phyloP scores from a whole-genome alignment of 1,140 invertebrate species.

The Eriosoma lanigerum region DNA sequence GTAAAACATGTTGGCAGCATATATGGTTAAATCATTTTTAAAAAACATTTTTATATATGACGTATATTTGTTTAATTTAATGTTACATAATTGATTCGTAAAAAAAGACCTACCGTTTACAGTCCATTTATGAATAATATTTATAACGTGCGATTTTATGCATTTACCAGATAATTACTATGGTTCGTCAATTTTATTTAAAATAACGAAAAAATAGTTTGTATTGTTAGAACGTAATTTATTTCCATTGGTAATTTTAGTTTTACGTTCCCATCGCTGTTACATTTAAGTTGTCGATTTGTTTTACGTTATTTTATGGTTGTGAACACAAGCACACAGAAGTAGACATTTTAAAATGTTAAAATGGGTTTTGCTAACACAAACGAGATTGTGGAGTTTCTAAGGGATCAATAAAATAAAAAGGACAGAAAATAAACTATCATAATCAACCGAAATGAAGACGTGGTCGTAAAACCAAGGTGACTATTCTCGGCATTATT shows the following conservation, averaged over 20 bases:
- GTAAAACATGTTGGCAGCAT: too few species aligned
- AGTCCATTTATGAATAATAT: too few species aligned
- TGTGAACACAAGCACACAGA: neutral
- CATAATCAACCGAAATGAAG: slow-evolving; percentile 16
- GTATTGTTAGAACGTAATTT: neutral
- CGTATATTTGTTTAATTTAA: too few species aligned
- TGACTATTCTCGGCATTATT: neutral
- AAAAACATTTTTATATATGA: too few species aligned
- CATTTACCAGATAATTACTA: too few species aligned
- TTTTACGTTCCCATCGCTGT: neutral
- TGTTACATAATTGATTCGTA: too few species aligned
- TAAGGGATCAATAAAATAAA: slow-evolving; percentile 25
- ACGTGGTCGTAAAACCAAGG: slow-evolving; percentile 7
- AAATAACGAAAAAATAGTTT: too few species aligned
- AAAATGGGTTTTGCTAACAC: slow-evolving; percentile 20
- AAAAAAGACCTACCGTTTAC: too few species aligned
- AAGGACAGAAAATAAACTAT: neutral
- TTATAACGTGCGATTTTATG: too few species aligned
- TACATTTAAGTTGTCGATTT: neutral
- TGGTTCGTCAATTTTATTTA: too few species aligned
- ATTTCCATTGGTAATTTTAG: neutral
- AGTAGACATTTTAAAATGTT: neutral
- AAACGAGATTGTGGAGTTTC: neutral
- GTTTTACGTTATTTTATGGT: neutral
- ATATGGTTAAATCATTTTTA: too few species aligned